Evolutionary conservation across 2,113 vertebrate species (phyloP), one percentile per base, ranked within the genome.

Genomic region (Sphyrna mokarran): DNA sequence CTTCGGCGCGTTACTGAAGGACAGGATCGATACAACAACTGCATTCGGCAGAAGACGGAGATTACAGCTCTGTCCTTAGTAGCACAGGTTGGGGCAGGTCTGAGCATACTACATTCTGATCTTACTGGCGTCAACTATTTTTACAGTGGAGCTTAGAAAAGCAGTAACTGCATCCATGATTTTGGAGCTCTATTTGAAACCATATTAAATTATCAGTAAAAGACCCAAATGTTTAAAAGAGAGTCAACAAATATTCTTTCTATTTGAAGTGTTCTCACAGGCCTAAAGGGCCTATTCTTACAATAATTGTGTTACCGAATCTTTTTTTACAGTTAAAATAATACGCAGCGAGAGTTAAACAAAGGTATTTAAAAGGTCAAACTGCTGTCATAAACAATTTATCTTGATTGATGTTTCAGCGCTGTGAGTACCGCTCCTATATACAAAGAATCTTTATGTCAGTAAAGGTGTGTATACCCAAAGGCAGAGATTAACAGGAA

Each of bases 301-400:
- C 48, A 95, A 95, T 95, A 95, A 95, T 76, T 72, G 93, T 43
- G 94, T 95, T 54, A 54, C 94, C 69, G 54, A 95, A 95, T 43
- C 69, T 69, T 76, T 95, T 95, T 95, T 95, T 95, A 54, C 40
- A 72, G 37, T 76, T 95, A 95, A 95, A 95, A 95, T 95, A 72
- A 95, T 72, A 76, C 18, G 69, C 48, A 76, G 23, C 29, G 13
- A 95, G 66, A 72, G 69, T 95, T 72, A 76, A 95, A 95, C 94
- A 95, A 95, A 76, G 94, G 69, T 95, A 95, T 95, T 95, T 95
- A 95, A 95, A 72, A 95, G 94, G 94, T 95, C 94, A 95, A 95
- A 95, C 43, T 70, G 94, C 69, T 95, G 94, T 95, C 94, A 95
- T 76, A 72, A 95, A 29, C 43, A 95, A 95, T 95, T 95, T 95